These are phyloP conservation scores for Spizaetus ornatus DNA, from an alignment of 2,113 vertebrate genomes.

Conservation along the genomic window DNA sequence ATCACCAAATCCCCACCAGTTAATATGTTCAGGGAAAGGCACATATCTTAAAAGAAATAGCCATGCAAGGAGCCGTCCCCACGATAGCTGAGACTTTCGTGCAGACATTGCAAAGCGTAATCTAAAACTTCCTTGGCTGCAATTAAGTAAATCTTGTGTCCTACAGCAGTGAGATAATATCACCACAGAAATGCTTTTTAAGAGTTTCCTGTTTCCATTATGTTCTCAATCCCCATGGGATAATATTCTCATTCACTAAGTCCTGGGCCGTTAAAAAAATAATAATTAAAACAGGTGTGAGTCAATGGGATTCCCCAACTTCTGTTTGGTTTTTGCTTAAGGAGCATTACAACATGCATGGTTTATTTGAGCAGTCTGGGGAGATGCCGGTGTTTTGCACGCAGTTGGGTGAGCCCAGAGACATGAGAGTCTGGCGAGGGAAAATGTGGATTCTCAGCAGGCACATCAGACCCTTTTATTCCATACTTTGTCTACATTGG, in stretches of 20 bases:
- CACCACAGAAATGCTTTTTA: conserved; percentile 61
- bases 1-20: conserved; percentile 9
- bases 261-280: not conserved
- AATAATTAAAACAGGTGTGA: conserved; percentile 49
- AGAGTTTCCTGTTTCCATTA: conserved; percentile 53
- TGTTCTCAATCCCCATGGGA: conserved; percentile 38
- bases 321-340: conserved; percentile 5
- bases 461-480: not conserved
- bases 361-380: not conserved
- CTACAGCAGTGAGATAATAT: conserved; percentile 61
- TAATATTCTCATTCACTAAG: conserved; percentile 54
- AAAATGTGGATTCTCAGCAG: not conserved
- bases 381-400: not conserved
- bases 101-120: conserved; percentile 48
- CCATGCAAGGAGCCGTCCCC: conserved; percentile 6
- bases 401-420: not conserved
- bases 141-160: conserved; percentile 59
- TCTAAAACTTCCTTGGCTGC: conserved; percentile 58
- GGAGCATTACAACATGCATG: not conserved
- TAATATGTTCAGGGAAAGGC: not conserved
- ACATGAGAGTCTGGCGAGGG: not conserved
- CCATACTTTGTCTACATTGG: not conserved
- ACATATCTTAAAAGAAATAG: not conserved
- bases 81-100: conserved; percentile 7
- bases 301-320: conserved; percentile 61